These are phyloP conservation scores for Megalops cyprinoides DNA, from an alignment of 2,797 vertebrate genomes.

Conservation along the genomic window DNA sequence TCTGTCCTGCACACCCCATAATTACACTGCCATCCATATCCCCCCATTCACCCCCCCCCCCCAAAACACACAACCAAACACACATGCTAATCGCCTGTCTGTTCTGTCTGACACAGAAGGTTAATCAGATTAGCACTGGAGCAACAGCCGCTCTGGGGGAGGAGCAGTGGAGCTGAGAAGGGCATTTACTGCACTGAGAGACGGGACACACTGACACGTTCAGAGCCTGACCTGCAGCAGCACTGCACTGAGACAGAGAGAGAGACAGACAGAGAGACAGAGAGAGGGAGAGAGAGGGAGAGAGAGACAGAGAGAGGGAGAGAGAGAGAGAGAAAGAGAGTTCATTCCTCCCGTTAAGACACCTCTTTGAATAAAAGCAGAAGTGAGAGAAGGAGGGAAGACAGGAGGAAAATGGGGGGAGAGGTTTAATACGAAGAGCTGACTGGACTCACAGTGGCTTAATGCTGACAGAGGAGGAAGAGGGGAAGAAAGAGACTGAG, in stretches of 20 bases:
- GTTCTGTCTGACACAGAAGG: neutral
- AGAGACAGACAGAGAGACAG: neutral
- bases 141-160: neutral
- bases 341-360: no score
- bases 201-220: no score
- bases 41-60: neutral
- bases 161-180: neutral
- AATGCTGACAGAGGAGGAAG: neutral
- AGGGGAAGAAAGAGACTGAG: conserved; percentile 31
- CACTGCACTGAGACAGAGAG: no score
- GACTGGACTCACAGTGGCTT: neutral
- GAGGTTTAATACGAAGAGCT: neutral
- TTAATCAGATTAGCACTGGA: conserved; percentile 9
- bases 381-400: no score
- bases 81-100: conserved; percentile 16
- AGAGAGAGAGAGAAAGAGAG: neutral
- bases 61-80: neutral
- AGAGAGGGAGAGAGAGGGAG: neutral
- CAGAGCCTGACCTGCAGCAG: no score
- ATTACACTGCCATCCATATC: no score
- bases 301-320: conserved; percentile 5
- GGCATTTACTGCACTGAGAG: no score
- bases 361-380: no score
- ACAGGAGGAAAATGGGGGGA: no score
- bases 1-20: no score